Evolutionary conservation across 2,888 invertebrate genomes (phyloP).

Genomic region (Orthosia gracilis): DNA sequence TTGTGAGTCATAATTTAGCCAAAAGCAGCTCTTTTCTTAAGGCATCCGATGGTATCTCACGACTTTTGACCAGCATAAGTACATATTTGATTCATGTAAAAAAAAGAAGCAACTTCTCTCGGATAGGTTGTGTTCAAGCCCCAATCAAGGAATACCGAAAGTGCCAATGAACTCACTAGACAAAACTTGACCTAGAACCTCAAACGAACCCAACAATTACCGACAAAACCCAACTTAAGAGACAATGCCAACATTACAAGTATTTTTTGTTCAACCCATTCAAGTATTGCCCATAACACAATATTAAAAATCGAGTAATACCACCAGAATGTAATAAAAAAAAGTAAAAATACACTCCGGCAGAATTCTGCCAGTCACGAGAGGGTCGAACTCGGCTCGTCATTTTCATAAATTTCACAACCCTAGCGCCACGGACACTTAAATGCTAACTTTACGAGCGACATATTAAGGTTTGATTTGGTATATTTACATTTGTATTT

Average conservation of each 20-base stretch:
- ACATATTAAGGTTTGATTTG: constrained; percentile 79
- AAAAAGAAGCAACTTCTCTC: background rate
- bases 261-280: constrained; percentile 61
- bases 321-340: constrained; percentile 85
- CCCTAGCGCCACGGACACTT: constrained; percentile 75
- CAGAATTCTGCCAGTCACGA: constrained; percentile 89
- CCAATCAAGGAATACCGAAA: constrained; percentile 1
- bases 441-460: constrained; percentile 79
- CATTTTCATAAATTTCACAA: constrained; percentile 88
- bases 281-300: constrained; percentile 66
- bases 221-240: constrained; percentile 40
- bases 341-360: constrained; percentile 86
- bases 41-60: background rate
- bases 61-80: background rate
- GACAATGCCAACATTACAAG: constrained; percentile 58
- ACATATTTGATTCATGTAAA: constrained; percentile 1
- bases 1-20: background rate
- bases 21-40: background rate
- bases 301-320: constrained; percentile 74
- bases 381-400: constrained; percentile 82
- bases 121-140: background rate
- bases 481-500: constrained; percentile 72
- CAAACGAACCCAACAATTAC: constrained; percentile 33
- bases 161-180: constrained; percentile 45
- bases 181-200: constrained; percentile 47